Evolutionary conservation across 2,888 invertebrate genomes (phyloP), one percentile per base, ranked within the genome.

Genomic region (Diabrotica balteata): DNA sequence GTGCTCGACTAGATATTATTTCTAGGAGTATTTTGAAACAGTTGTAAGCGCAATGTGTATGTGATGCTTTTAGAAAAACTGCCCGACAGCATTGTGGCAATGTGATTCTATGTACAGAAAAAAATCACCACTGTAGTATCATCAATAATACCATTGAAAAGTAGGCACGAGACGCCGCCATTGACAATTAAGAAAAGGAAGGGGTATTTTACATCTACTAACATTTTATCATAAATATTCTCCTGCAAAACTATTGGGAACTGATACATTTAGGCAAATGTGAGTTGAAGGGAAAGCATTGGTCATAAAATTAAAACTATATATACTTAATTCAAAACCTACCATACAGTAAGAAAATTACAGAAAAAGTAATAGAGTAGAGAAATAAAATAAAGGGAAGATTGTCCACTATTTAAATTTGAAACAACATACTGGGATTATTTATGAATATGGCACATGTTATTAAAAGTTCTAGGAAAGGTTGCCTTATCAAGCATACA

Each of bases 131-230:
- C 59, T 22, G 57, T 57, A 73, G 72, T 73, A 51, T 60, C 53
- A 46, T 50, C 74, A 78, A 79, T 79, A 79, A 79, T 66, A 77
- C 32, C 72, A 76, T 73, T 75, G 77, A 76, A 75, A 79, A 44
- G 78, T 78, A 81, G 81, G 81, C 81, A 81, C 80, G 74, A 76
- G 78, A 76, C 78, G 80, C 79, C 79, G 77, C 80, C 80, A 80
- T 77, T 79, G 79, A 80, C 77, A 80, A 80, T 78, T 81, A 47
- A 53, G 51, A 45, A 11, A 51, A 32, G 42, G 47, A 64, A 32
- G 8, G 22, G 43, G 8, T 17, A 46, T 32, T 22, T 52, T 64
- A 58, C 64, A 59, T 64, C 64, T 51, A 51, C 49, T 32, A 46
- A 53, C 42, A 54, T 9, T 58, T 58, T 58, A 52, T 8, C 8